Conservation (phyloP, 2,797 vertebrate genomes). For the Gouania willdenowi region DNA sequence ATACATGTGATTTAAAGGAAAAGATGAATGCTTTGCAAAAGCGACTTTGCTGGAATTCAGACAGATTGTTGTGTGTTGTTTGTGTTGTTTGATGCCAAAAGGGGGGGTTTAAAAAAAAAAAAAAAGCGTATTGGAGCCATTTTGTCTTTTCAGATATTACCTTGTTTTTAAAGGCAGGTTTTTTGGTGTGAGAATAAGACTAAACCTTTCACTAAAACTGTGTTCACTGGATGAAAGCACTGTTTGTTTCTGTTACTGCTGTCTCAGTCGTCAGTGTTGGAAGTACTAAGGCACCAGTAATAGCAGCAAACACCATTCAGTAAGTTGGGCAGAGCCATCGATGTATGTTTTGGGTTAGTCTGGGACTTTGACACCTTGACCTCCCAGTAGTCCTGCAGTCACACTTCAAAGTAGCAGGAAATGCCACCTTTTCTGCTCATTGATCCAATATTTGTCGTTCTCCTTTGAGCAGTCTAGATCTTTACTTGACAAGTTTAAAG, state of each 20-base stretch:
- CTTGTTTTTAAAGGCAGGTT: constrained; percentile 39
- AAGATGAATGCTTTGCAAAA: constrained; percentile 59
- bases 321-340: constrained; percentile 22
- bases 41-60: constrained; percentile 49
- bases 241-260: constrained; percentile 59
- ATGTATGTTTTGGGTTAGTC: constrained; percentile 10
- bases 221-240: constrained; percentile 54
- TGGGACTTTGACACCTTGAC: constrained; percentile 38
- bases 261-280: constrained; percentile 50
- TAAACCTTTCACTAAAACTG: constrained; percentile 62
- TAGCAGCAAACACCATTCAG: constrained; percentile 12
- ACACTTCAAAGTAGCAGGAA: constrained; percentile 35
- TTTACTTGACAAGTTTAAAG: constrained; percentile 34
- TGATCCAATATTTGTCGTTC: constrained; percentile 19
- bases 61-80: constrained; percentile 49
- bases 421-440: constrained; percentile 25
- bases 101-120: constrained; percentile 42
- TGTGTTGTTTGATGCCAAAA: constrained; percentile 77
- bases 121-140: constrained; percentile 47
- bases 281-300: constrained; percentile 40
- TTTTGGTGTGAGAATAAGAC: constrained; percentile 53
- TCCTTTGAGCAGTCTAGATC: constrained; percentile 35
- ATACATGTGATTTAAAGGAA: constrained; percentile 48
- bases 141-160: constrained; percentile 36
- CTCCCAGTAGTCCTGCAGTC: constrained; percentile 44